phyloP scores from a whole-genome alignment of 2,797 vertebrate species.

The Nyctibius grandis region DNA sequence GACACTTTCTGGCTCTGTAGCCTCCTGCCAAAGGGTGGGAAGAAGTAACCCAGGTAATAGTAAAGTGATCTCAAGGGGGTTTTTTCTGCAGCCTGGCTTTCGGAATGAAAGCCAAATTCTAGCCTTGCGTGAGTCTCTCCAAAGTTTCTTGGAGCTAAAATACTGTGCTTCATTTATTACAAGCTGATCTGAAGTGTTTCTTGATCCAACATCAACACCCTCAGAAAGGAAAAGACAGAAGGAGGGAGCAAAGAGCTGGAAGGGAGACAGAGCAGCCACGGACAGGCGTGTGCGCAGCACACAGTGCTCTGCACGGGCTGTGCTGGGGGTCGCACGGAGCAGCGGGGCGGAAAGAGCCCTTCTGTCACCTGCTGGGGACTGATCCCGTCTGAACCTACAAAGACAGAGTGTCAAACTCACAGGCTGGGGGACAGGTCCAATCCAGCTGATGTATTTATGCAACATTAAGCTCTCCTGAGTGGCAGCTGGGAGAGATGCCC shows the following conservation, averaged over 20 bases:
- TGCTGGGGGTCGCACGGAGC: neutral
- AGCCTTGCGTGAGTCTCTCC: neutral
- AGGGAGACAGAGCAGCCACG: neutral
- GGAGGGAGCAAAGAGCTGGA: neutral
- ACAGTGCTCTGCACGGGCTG: neutral
- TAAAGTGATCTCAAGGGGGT: neutral
- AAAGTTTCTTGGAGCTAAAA: neutral
- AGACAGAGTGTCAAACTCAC: neutral
- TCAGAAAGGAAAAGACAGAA: neutral
- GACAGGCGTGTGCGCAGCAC: neutral
- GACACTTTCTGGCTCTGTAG: constrained; percentile 21
- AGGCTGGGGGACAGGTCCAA: neutral
- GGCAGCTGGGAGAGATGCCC: neutral
- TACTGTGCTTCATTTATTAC: neutral
- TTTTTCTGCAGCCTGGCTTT: neutral
- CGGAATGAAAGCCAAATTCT: neutral
- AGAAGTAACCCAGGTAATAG: constrained; percentile 32
- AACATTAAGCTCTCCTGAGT: neutral
- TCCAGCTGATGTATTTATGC: neutral
- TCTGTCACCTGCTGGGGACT: neutral
- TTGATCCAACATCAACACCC: neutral
- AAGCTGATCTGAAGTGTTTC: neutral
- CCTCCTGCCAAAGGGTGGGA: constrained; percentile 22
- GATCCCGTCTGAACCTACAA: neutral
- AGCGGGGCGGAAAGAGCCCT: neutral